Conservation (phyloP, 2,888 invertebrate species). For the Ochropacha duplaris region DNA sequence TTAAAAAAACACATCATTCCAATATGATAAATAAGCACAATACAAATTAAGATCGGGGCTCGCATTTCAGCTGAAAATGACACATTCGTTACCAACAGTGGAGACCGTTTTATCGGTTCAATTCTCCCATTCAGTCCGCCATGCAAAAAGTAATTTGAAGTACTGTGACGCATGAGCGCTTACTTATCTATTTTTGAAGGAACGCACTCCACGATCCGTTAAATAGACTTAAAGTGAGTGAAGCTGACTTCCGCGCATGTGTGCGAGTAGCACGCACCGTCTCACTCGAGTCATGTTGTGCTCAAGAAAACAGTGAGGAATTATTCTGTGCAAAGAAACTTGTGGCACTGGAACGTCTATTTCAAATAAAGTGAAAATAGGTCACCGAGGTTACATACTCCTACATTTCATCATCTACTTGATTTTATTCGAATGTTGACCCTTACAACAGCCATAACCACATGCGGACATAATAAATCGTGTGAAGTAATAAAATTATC, state of each 20-base stretch:
- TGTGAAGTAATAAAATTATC: no score
- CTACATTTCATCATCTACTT: not conserved
- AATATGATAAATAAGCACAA: slow-evolving; percentile 47
- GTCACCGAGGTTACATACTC: not conserved
- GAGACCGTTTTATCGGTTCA: slow-evolving; percentile 71
- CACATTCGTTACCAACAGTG: slow-evolving; percentile 73
- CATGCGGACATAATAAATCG: not conserved
- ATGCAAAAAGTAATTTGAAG: slow-evolving; percentile 78
- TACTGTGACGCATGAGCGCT: slow-evolving; percentile 69
- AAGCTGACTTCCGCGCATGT: slow-evolving; percentile 74
- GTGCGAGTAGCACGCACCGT: slow-evolving; percentile 64
- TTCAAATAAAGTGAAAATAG: slow-evolving; percentile 13
- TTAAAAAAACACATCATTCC: slow-evolving; percentile 26
- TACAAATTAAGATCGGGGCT: slow-evolving; percentile 56
- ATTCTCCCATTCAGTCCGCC: slow-evolving; percentile 72
- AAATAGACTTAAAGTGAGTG: slow-evolving; percentile 72
- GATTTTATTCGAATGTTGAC: not conserved
- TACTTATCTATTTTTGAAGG: slow-evolving; percentile 74
- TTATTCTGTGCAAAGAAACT: slow-evolving; percentile 44
- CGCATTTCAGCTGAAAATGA: slow-evolving; percentile 70
- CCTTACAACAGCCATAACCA: not conserved
- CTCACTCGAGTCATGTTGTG: slow-evolving; percentile 54
- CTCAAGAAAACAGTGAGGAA: slow-evolving; percentile 54
- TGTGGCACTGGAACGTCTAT: slow-evolving; percentile 15
- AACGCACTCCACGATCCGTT: slow-evolving; percentile 72